These are phyloP conservation scores for Choreutis nemorana DNA, from an alignment of 2,888 invertebrate species.

Conservation along the genomic window DNA sequence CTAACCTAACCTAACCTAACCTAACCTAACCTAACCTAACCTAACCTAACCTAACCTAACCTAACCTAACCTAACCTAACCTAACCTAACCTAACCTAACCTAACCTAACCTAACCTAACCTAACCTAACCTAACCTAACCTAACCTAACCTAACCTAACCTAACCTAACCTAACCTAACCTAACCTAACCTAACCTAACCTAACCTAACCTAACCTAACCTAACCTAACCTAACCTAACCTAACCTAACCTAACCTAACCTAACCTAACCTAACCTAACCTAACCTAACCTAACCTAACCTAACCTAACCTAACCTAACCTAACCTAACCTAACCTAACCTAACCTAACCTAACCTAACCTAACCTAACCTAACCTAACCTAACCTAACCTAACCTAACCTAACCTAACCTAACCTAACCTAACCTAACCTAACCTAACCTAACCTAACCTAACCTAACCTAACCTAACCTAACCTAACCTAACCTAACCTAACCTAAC, in stretches of 20 bases:
- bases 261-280: conserved; percentile 3
- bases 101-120: conserved; percentile 3
- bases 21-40: conserved; percentile 3
- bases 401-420: conserved; percentile 3
- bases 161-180: conserved; percentile 3
- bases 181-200: conserved; percentile 3
- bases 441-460: conserved; percentile 3
- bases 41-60: conserved; percentile 3
- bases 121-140: conserved; percentile 3
- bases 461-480: conserved; percentile 3
- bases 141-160: conserved; percentile 3
- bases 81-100: conserved; percentile 3
- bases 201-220: conserved; percentile 3
- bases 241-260: conserved; percentile 3
- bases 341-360: conserved; percentile 3
- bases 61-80: conserved; percentile 3
- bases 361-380: conserved; percentile 3
- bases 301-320: conserved; percentile 3
- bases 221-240: conserved; percentile 3
- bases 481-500: conserved; percentile 3
- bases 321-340: conserved; percentile 3
- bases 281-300: conserved; percentile 3
- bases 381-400: conserved; percentile 3
- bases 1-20: conserved; percentile 3
- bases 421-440: conserved; percentile 3